Conservation (phyloP, 1,140 invertebrate genomes). For the Caenorhabditis brenneri region DNA sequence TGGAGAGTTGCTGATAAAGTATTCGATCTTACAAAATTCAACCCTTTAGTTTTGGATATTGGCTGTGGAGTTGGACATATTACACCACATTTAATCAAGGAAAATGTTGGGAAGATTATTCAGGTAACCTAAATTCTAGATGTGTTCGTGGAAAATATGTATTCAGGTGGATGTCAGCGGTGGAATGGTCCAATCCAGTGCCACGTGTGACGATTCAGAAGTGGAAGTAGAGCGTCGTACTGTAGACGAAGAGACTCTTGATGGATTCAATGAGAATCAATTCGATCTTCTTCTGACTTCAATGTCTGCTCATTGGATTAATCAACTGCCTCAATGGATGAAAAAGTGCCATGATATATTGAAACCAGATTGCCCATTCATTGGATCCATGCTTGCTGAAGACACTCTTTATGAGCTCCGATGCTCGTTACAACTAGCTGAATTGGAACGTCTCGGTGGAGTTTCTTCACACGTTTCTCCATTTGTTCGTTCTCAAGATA, state of each 20-base stretch:
- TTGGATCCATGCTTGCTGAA: conserved; percentile 92
- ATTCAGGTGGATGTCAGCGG: conserved; percentile 76
- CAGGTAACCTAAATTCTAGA: background rate
- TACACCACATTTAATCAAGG: conserved; percentile 79
- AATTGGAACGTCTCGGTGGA: conserved; percentile 88
- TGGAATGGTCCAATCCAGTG: conserved; percentile 76
- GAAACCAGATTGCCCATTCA: conserved; percentile 88
- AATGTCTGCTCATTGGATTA: conserved; percentile 92
- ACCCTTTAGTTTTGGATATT: conserved; percentile 78
- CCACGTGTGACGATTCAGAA: conserved; percentile 53
- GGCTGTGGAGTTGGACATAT: conserved; percentile 88
- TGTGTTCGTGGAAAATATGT: background rate
- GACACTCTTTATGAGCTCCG: conserved; percentile 91
- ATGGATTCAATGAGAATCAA: conserved; percentile 81
- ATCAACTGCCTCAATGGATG: conserved; percentile 84
- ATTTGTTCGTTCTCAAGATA: conserved; percentile 83
- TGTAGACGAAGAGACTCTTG: conserved; percentile 82
- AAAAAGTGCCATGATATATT: conserved; percentile 75
- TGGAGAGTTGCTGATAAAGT: conserved; percentile 86
- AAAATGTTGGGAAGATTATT: conserved; percentile 72
- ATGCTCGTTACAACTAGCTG: conserved; percentile 89
- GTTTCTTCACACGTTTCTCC: conserved; percentile 91
- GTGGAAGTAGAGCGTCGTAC: conserved; percentile 75
- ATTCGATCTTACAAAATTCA: conserved; percentile 83
- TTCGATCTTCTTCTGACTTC: conserved; percentile 82